These are phyloP conservation scores for Cetonia aurata DNA, from an alignment of 2,888 invertebrate species.

Conservation along the genomic window DNA sequence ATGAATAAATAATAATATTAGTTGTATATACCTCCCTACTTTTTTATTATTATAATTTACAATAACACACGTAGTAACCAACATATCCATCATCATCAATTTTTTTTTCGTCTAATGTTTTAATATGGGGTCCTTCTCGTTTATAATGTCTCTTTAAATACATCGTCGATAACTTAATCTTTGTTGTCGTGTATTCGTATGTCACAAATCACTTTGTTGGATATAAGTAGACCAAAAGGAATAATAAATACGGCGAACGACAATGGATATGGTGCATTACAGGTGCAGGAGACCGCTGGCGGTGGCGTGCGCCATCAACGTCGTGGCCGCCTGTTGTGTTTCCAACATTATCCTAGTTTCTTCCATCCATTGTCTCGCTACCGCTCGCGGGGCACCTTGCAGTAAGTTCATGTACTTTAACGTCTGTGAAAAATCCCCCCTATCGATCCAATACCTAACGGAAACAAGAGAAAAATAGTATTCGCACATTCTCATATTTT, in stretches of 20 bases:
- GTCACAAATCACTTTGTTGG: conserved; percentile 40
- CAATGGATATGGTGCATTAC: conserved; percentile 51
- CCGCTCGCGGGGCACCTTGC: conserved; percentile 87
- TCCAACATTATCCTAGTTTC: conserved; percentile 87
- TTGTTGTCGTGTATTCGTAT: conserved; percentile 7
- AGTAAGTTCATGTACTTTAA: conserved; percentile 89
- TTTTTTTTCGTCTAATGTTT: background rate
- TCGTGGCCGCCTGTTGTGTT: conserved; percentile 90
- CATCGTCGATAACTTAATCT: conserved; percentile 18
- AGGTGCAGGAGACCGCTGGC: conserved; percentile 76
- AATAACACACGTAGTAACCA: conserved; percentile 36
- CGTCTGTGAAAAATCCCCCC: conserved; percentile 88
- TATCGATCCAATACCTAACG: conserved; percentile 85
- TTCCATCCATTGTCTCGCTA: conserved; percentile 89
- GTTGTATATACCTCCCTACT: conserved; percentile 40
- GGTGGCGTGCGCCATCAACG: conserved; percentile 89
- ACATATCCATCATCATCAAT: conserved; percentile 41
- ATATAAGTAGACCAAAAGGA: background rate
- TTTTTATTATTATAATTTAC: conserved; percentile 45
- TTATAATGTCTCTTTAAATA: conserved; percentile 2
- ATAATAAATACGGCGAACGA: background rate
- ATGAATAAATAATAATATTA: conserved; percentile 43
- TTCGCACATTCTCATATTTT: background rate
- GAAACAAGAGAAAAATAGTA: background rate
- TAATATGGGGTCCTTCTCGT: background rate